These are phyloP conservation scores for Elephas maximus DNA, from an alignment of 2,113 vertebrate species.

Conservation along the genomic window DNA sequence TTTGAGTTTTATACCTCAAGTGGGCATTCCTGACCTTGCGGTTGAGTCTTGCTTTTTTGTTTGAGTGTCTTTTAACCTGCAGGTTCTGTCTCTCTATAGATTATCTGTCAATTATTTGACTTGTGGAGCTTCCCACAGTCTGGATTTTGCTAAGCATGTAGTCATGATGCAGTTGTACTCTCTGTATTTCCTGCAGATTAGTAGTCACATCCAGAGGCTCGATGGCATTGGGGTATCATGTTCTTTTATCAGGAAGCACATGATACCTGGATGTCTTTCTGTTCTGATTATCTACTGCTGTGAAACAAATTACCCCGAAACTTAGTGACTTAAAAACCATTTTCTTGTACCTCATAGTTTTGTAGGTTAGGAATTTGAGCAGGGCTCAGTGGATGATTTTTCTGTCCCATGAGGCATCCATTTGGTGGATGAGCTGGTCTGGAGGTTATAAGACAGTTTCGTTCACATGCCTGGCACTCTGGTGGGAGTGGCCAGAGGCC, in stretches of 20 bases:
- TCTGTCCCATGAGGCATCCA: neutral
- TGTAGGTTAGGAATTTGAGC: neutral
- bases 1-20: neutral
- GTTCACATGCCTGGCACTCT: neutral
- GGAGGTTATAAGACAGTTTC: neutral
- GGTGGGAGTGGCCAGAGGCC: neutral
- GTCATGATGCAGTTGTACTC: neutral
- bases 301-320: neutral
- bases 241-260: neutral
- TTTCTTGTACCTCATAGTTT: neutral
- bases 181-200: slow-evolving; percentile 27
- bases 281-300: neutral
- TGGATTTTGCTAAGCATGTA: neutral
- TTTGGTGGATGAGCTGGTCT: neutral
- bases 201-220: slow-evolving; percentile 14
- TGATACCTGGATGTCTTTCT: neutral
- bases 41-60: slow-evolving; percentile 13
- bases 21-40: neutral
- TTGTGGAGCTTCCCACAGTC: neutral
- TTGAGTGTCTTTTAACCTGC: neutral
- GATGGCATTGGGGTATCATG: neutral
- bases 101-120: slow-evolving; percentile 14
- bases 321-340: slow-evolving; percentile 8
- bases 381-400: neutral
- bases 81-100: neutral